Percentiles rank a stretch among this genome's conserved stretches.
Conservation (phyloP, 2,797 vertebrate species). For the Alectoris magna region DNA sequence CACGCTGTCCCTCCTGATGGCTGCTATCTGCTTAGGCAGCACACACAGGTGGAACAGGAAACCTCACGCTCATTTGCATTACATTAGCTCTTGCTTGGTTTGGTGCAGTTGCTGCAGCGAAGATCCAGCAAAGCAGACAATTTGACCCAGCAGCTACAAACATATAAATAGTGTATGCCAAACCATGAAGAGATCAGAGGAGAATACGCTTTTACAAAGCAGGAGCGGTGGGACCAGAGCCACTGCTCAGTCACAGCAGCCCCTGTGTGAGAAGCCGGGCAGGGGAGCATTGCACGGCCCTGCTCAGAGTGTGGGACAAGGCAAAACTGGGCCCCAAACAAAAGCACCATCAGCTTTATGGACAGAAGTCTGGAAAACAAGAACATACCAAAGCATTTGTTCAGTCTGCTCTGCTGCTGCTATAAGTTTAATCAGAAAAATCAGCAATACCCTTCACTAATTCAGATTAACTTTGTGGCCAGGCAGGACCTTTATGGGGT, state of each 20-base stretch:
- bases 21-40: not conserved
- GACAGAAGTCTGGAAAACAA: not conserved
- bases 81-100: not conserved
- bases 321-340: not conserved
- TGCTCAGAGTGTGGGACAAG: not conserved
- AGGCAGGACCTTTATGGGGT: not conserved
- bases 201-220: not conserved
- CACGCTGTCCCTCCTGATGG: not conserved
- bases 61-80: not conserved
- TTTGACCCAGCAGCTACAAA: not conserved
- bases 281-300: rapidly evolving
- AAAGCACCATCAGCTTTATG: not conserved
- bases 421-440: not conserved
- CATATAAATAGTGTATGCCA: not conserved
- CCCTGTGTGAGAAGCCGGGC: not conserved
- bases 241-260: not conserved
- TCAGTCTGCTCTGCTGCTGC: not conserved
- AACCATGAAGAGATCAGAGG: not conserved
- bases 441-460: not conserved
- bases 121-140: not conserved
- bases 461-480: not conserved
- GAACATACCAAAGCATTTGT: not conserved
- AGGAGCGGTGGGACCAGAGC: not conserved
- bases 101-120: not conserved
- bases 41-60: not conserved